A percentile compares a stretch with the other conserved stretches of the same genome.
These are phyloP conservation scores for Zosterops japonicus DNA, from an alignment of 2,113 vertebrate species.

Conservation along the genomic window DNA sequence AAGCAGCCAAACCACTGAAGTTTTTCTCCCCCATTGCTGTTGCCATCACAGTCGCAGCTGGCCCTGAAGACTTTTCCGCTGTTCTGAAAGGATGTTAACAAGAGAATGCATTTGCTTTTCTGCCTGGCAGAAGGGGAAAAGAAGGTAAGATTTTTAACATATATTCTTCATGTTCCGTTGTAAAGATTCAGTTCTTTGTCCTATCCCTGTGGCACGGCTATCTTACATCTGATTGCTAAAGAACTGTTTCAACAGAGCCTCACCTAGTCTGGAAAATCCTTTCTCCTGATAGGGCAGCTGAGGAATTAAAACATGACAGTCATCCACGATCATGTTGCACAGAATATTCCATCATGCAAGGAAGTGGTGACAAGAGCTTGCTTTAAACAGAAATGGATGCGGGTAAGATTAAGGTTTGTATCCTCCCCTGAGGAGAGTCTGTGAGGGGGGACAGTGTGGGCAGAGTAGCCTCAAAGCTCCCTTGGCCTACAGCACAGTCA, in stretches of 20 bases:
- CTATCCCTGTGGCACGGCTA: neutral
- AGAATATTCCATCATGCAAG: neutral
- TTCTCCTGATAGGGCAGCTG: neutral
- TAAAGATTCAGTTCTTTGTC: neutral
- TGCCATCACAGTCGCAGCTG: neutral
- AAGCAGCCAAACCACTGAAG: neutral
- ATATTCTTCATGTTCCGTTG: neutral
- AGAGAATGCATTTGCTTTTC: neutral
- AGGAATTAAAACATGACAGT: neutral
- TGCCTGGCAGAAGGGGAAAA: neutral
- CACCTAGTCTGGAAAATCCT: neutral
- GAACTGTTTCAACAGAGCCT: neutral
- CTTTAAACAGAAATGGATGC: neutral
- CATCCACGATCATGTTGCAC: neutral
- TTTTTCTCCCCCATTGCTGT: neutral
- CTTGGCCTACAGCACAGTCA: neutral
- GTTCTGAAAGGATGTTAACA: neutral
- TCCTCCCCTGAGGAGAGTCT: neutral
- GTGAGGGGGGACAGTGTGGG: neutral
- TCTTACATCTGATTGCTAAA: neutral
- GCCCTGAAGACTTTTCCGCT: neutral
- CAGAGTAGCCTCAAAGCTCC: neutral
- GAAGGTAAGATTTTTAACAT: neutral
- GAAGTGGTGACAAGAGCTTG: neutral
- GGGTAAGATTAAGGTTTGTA: neutral